Percentiles rank a stretch among this genome's conserved stretches.
Evolutionary conservation across 2,888 invertebrate genomes (phyloP).

Genomic region (Malthinus seriepunctatus): DNA sequence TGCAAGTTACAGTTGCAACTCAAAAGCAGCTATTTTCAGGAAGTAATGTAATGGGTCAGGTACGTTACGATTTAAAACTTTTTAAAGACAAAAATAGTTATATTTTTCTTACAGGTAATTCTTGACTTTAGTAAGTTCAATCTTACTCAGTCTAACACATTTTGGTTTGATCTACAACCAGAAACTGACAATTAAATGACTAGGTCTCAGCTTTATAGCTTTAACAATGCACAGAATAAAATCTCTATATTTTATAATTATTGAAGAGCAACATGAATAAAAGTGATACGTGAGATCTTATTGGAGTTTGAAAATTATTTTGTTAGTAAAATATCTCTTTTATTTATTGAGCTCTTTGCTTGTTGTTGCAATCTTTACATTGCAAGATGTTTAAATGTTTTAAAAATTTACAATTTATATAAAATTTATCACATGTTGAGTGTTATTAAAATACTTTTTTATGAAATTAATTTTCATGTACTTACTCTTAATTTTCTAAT

Average conservation of each 20-base stretch:
- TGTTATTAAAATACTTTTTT: background rate
- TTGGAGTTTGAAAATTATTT: too few relatives aligned
- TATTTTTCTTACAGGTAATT: constrained; percentile 59
- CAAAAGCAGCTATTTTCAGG: constrained; percentile 85
- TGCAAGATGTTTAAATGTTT: too few relatives aligned
- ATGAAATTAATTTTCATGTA: background rate
- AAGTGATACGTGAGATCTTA: too few relatives aligned
- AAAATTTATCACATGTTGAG: background rate
- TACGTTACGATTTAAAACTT: constrained; percentile 28
- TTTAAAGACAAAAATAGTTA: background rate
- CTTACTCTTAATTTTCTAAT: too few relatives aligned
- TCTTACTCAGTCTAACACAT: constrained; percentile 68
- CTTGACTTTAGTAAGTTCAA: constrained; percentile 69
- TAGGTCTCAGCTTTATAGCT: background rate
- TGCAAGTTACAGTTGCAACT: constrained; percentile 87
- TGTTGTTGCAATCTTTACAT: too few relatives aligned
- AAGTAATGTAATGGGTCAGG: constrained; percentile 81
- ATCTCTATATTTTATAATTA: too few relatives aligned
- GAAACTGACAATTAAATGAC: constrained; percentile 48
- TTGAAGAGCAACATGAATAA: too few relatives aligned
- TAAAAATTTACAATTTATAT: too few relatives aligned
- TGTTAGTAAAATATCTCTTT: too few relatives aligned
- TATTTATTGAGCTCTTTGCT: too few relatives aligned
- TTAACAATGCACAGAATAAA: too few relatives aligned
- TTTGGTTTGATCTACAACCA: constrained; percentile 74